These are phyloP conservation scores for Molanna angustata DNA, from an alignment of 2,888 invertebrate genomes.

Conservation along the genomic window DNA sequence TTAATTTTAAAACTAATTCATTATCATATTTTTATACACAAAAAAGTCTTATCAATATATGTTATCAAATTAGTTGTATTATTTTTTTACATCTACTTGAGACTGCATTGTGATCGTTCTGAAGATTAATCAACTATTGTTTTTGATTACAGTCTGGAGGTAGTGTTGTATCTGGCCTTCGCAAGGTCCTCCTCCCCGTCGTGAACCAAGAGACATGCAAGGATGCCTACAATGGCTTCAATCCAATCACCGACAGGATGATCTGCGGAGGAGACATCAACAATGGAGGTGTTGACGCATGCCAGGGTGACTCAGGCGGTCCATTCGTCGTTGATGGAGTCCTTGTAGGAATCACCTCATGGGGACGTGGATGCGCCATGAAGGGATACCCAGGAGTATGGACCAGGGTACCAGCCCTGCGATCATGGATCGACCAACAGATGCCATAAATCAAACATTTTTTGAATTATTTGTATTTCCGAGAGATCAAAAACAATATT, in stretches of 20 bases:
- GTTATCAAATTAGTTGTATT: too few species aligned
- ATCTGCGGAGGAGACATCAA: slow-evolving; percentile 44
- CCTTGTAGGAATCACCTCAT: slow-evolving; percentile 57
- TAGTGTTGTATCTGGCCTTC: not conserved
- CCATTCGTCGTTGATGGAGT: slow-evolving; percentile 49
- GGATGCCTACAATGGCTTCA: not conserved
- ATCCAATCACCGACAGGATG: slow-evolving; percentile 43
- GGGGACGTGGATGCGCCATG: slow-evolving; percentile 57
- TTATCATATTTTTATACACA: too few species aligned
- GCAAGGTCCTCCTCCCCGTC: slow-evolving; percentile 16
- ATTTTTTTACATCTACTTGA: too few species aligned
- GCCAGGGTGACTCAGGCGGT: slow-evolving; percentile 60
- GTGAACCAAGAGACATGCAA: slow-evolving; percentile 14
- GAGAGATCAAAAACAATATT: too few species aligned
- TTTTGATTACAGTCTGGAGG: slow-evolving; percentile 26
- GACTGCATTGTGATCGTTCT: too few species aligned
- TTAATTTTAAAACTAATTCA: too few species aligned
- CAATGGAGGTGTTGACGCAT: slow-evolving; percentile 46
- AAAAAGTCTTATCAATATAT: too few species aligned
- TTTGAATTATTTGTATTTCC: too few species aligned
- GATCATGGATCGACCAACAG: not conserved
- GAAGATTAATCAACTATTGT: too few species aligned
- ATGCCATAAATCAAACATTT: too few species aligned
- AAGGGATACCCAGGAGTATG: slow-evolving; percentile 29
- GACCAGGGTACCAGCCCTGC: slow-evolving; percentile 3